Base-by-base conservation (phyloP, 1,140 invertebrate genomes). In the Sminthurides bifidus region DNA sequence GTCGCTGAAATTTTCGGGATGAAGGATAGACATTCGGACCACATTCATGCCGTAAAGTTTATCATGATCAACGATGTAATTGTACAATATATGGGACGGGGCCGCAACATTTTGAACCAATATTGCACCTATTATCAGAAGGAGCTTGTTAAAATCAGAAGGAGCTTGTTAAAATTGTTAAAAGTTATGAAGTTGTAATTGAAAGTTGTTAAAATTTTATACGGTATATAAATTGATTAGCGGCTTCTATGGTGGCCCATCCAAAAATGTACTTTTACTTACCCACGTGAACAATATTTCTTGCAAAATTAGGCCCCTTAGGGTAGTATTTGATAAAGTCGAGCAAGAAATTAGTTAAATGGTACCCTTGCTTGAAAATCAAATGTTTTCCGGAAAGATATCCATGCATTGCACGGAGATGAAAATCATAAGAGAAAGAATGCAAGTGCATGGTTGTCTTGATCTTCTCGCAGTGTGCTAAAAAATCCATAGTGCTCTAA, bases 381-480 rank as follows among this genome's bases (percentile, higher is more conserved):
- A 77, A 71, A 23, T 78, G 75, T 52, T 74, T 74, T 21, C 78
- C 79, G 57, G 77, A 76, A 29, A 89, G 77, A 63, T 85, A 87
- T 0, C 77, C 76, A 65, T 81, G 78, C 52, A 88, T 78, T 38
- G 77, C 81, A 49, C 86, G 74, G 30, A 91, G 72, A 70, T 91
- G 87, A 68, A 85, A 90, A 69, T 91, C 87, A 65, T 89, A 88
- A 0, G 85, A 85, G 67, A 91, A 91, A 1, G 87, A 90, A 71
- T 91, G 87, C 30, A 89, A 73, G 71, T 91, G 87, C 73, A 86
- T 80, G 31, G 75, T 73, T 35, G 77, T 72, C 70, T 83, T 85
- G 26, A 85, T 79, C 66, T 80, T 80, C 66, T 87, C 84, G 69
- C 82, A 82, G 67, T 84, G 81, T 66, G 85, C 84, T 61, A 87